A percentile compares a stretch with the other conserved stretches of the same genome.
These are phyloP conservation scores for Drosophila nannoptera DNA, from an alignment of 1,140 invertebrate species.

Conservation along the genomic window DNA sequence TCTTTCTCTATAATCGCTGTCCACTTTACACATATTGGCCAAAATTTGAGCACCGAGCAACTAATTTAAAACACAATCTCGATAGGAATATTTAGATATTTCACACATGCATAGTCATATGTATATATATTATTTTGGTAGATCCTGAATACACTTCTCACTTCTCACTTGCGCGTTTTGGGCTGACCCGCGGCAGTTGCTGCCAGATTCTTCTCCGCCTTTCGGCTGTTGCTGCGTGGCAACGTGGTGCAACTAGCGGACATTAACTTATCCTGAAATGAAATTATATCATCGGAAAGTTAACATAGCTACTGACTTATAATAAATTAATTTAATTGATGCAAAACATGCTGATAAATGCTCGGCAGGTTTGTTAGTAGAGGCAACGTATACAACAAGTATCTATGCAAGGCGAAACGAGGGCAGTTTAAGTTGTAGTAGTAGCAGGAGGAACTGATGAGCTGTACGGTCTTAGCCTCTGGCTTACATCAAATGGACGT, in stretches of 20 bases:
- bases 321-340: neutral
- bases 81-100: conserved; percentile 19
- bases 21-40: conserved; percentile 19
- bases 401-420: conserved; percentile 39
- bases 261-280: conserved; percentile 80
- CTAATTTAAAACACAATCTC: conserved; percentile 30
- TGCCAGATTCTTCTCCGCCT: conserved; percentile 52
- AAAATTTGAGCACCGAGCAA: conserved; percentile 47
- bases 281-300: neutral
- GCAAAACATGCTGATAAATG: conserved; percentile 58
- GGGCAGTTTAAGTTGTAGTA: conserved; percentile 33
- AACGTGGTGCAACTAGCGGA: conserved; percentile 81
- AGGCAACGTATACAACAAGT: conserved; percentile 36
- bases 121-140: conserved; percentile 21
- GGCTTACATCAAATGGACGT: conserved; percentile 68
- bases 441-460: conserved; percentile 45
- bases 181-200: conserved; percentile 38
- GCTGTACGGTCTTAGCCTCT: conserved; percentile 28
- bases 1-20: conserved; percentile 10
- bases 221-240: conserved; percentile 81
- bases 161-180: conserved; percentile 73
- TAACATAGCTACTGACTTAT: neutral
- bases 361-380: conserved; percentile 50
- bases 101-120: neutral
- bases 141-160: conserved; percentile 28